Evolutionary conservation across 2,888 invertebrate species (phyloP), one percentile per base, ranked within the genome.

Genomic region (Drosophila stalkeri): DNA sequence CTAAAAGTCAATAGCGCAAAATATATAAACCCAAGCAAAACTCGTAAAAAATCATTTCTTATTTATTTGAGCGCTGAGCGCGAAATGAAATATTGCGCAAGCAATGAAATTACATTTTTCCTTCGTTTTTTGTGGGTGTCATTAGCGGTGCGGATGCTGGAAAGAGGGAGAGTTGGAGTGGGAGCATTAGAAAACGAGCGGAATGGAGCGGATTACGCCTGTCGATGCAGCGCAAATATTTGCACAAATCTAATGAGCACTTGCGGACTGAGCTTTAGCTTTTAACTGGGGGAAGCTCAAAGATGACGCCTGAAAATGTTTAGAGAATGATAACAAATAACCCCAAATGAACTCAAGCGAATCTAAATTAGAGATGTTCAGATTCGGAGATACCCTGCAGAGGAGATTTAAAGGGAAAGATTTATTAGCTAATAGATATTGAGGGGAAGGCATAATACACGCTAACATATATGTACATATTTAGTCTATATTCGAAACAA

Each of bases 41-140:
- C 64, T 79, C 77, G 77, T 72, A 86, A 86, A 87, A 82, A 82
- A 80, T 81, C 72, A 87, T 87, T 85, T 84, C 85, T 80, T 87
- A 89, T 87, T 89, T 85, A 89, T 85, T 85, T 81, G 86, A 70
- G 69, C 75, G 72, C 57, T 71, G 75, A 81, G 71, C 72, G 74
- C 74, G 76, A 81, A 89, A 89, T 86, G 84, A 85, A 86, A 89
- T 83, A 89, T 89, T 89, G 89, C 78, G 67, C 83, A 80, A 86
- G 81, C 79, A 75, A 76, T 76, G 78, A 80, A 90, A 87, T 89
- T 89, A 85, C 88, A 78, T 80, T 86, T 77, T 46, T 8, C 33
- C 27, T 51, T 27, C 27, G 27, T n/a, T 57, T 57, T 69, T 64
- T 71, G 66, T 59, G 55, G 71, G 43, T 62, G 59, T 77, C 71